Conservation (phyloP, 1,140 invertebrate genomes). For the Trichoplusia ni region DNA sequence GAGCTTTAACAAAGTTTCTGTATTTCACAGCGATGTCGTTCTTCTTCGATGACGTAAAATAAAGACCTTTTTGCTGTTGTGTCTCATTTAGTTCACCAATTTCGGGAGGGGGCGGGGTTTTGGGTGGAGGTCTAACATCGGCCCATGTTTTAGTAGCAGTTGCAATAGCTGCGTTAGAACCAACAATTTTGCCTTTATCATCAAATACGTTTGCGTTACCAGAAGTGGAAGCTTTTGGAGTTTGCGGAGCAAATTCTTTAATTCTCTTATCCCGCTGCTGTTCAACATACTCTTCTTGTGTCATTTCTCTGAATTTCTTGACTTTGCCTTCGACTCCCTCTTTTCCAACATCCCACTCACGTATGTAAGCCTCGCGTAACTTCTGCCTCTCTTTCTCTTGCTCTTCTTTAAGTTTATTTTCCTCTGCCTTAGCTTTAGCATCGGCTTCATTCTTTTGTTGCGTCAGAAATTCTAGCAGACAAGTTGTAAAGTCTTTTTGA, state of each 20-base stretch:
- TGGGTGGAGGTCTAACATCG: conserved; percentile 61
- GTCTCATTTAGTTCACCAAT: conserved; percentile 52
- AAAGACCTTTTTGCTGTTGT: conserved; percentile 60
- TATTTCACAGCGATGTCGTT: conserved; percentile 48
- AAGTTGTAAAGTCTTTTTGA: conserved; percentile 66
- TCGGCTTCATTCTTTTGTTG: conserved; percentile 76
- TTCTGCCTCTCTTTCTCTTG: conserved; percentile 77
- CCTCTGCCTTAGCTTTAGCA: conserved; percentile 74
- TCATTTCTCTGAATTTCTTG: conserved; percentile 84
- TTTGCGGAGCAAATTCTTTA: conserved; percentile 87
- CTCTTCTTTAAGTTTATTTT: conserved; percentile 68
- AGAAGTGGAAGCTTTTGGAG: conserved; percentile 47
- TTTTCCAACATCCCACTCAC: conserved; percentile 88
- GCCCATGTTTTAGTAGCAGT: conserved; percentile 59
- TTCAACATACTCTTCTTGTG: conserved; percentile 91
- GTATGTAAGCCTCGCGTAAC: conserved; percentile 81
- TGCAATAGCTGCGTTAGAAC: not conserved
- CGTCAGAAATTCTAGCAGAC: conserved; percentile 77
- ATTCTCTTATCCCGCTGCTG: conserved; percentile 86
- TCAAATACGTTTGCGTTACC: conserved; percentile 66
- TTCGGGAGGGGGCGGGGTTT: conserved; percentile 57
- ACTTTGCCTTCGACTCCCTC: conserved; percentile 70
- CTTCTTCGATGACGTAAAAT: conserved; percentile 56
- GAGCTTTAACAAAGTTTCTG: conserved; percentile 64
- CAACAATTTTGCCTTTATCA: conserved; percentile 52